A percentile compares a stretch with the other conserved stretches of the same genome.
Evolutionary conservation across 2,797 vertebrate species (phyloP).

Genomic region (Poeciliopsis paucimaculata): DNA sequence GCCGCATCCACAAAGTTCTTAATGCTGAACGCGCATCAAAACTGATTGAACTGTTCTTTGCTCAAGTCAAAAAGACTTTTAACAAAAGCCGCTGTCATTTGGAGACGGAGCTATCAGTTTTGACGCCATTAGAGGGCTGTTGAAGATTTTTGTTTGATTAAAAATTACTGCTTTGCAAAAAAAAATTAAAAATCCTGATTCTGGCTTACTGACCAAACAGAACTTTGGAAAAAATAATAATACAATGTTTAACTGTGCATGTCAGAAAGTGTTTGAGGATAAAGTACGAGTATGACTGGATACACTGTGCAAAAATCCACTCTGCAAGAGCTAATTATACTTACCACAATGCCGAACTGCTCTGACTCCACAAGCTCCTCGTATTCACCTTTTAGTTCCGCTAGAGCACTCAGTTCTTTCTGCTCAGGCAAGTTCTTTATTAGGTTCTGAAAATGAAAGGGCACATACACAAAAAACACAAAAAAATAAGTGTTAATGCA

Average conservation of each 20-base stretch:
- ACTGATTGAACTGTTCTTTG: conserved; percentile 47
- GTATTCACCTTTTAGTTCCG: conserved; percentile 92
- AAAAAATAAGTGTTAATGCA: conserved; percentile 52
- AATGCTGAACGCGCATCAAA: conserved; percentile 47
- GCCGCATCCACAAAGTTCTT: conserved; percentile 35
- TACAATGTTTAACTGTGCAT: conserved; percentile 9
- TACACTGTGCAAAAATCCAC: conserved; percentile 27
- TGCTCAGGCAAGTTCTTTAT: conserved; percentile 97
- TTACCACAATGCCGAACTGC: conserved; percentile 97
- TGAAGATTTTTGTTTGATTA: conserved; percentile 44
- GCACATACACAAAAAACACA: conserved; percentile 39
- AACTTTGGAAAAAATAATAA: conserved; percentile 10
- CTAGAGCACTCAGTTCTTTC: conserved; percentile 90
- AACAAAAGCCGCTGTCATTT: conserved; percentile 30
- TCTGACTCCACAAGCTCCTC: conserved; percentile 95
- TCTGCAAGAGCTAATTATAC: conserved; percentile 70
- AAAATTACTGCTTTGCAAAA: conserved; percentile 15
- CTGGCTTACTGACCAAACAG: conserved; percentile 12
- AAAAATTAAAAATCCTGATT: not conserved
- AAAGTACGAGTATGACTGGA: conserved; percentile 38
- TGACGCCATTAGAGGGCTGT: conserved; percentile 27
- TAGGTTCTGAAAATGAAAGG: conserved; percentile 85
- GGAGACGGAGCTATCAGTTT: not conserved
- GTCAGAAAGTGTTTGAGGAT: conserved; percentile 31
- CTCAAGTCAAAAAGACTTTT: conserved; percentile 56